phyloP scores from a whole-genome alignment of 2,888 invertebrate genomes.

The Cantharis nigra region DNA sequence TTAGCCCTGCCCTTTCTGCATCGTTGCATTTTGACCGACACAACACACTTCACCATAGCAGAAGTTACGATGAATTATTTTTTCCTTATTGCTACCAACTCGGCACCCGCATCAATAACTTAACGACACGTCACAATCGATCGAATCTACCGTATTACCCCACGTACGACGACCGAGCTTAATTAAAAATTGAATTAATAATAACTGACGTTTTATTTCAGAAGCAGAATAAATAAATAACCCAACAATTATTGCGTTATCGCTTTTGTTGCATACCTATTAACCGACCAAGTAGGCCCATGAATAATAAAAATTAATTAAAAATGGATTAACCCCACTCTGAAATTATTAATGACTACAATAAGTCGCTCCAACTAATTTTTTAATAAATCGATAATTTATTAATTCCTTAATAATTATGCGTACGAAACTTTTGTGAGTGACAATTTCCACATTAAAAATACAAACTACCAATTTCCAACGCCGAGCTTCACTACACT shows the following conservation, averaged over 20 bases:
- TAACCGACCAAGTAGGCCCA: neutral
- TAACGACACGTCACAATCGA: neutral
- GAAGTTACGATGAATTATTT: constrained; percentile 30
- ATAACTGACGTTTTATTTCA: neutral
- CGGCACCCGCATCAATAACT: neutral
- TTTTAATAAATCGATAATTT: neutral
- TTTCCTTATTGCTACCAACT: neutral
- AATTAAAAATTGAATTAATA: constrained; percentile 5
- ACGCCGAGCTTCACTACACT: neutral
- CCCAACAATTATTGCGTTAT: neutral
- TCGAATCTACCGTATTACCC: neutral
- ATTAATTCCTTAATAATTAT: neutral
- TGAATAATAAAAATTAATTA: neutral
- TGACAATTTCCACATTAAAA: neutral
- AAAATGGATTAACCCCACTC: neutral
- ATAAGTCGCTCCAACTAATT: neutral
- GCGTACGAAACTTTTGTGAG: neutral
- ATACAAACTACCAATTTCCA: neutral
- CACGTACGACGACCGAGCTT: neutral
- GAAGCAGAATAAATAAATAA: neutral
- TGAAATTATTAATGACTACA: neutral
- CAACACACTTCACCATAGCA: constrained; percentile 47
- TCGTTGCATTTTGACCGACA: constrained; percentile 57
- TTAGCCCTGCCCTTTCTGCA: constrained; percentile 50
- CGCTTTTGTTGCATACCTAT: neutral